These are phyloP conservation scores for Dryobates pubescens DNA, from an alignment of 2,797 vertebrate genomes.

Conservation along the genomic window DNA sequence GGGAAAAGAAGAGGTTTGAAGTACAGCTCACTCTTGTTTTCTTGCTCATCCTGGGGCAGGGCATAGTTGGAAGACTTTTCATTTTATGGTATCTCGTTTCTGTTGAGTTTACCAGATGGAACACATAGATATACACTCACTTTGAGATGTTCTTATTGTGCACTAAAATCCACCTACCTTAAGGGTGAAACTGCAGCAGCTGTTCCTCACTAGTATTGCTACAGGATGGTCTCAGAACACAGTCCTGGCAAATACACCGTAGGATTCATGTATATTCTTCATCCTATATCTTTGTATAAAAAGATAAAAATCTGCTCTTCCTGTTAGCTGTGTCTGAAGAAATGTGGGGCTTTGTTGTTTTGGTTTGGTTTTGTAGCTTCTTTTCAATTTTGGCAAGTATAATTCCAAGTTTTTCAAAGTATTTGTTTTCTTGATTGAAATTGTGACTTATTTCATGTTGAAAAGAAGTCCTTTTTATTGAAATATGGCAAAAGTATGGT, in stretches of 20 bases:
- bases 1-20: neutral
- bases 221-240: neutral
- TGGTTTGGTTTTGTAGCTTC: neutral
- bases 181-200: neutral
- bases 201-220: constrained; percentile 3
- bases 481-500: neutral
- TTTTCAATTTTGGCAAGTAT: neutral
- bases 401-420: constrained; percentile 4
- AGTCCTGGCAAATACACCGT: neutral
- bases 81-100: neutral
- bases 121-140: neutral
- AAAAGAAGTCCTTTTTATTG: neutral
- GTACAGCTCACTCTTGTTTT: neutral
- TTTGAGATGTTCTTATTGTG: neutral
- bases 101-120: constrained; percentile 15
- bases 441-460: neutral
- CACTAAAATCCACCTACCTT: neutral
- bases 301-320: neutral
- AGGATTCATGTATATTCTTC: neutral
- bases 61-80: neutral
- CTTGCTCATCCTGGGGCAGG: constrained; percentile 14
- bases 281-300: neutral
- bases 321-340: neutral
- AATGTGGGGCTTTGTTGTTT: neutral
- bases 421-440: constrained; percentile 1